Evolutionary conservation across 2,888 invertebrate genomes (phyloP), one percentile per base, ranked within the genome.

Genomic region (Oligia latruncula): DNA sequence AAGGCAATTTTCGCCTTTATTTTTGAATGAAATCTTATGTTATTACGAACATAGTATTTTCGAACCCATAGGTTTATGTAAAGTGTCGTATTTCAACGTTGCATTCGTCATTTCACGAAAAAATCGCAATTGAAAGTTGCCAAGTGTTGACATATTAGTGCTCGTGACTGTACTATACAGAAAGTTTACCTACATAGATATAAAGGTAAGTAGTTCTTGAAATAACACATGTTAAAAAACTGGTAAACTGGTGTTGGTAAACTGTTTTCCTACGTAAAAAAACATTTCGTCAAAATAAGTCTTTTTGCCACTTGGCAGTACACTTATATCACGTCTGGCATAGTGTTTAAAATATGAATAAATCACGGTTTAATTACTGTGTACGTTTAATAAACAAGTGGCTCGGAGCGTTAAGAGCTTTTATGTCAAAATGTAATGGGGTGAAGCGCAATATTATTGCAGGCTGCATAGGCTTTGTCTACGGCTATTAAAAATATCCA

Each of bases 331-430:
- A 68, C 6, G 60, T 60, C 40, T 65, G 13, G 5, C 9, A 35
- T 74, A 43, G 13, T 64, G 23, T 74, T 65, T 68, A 62, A 76
- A 82, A 84, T 62, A 80, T 72, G 58, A 66, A 79, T 85, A 85
- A 79, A 82, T 79, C 67, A 43, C 23, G 6, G 4, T 43, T 43
- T 85, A 78, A 82, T 80, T 75, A 76, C 78, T 70, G 66, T 71
- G 62, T 65, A 43, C 67, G 60, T 74, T 23, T 72, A 74, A 66
- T 76, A 83, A 76, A 77, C 60, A 75, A 75, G 66, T 72, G 58
- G 43, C 67, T 66, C 15, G 11, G 40, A 80, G 52, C 71, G 40
- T 62, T 75, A 75, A 67, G 65, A 75, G 70, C 77, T 70, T 73
- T 85, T 49, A 67, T 77, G 66, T 73, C 65, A 67, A 60, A 58